phyloP scores from a whole-genome alignment of 2,888 invertebrate species.

The Cosmopolites sordidus region DNA sequence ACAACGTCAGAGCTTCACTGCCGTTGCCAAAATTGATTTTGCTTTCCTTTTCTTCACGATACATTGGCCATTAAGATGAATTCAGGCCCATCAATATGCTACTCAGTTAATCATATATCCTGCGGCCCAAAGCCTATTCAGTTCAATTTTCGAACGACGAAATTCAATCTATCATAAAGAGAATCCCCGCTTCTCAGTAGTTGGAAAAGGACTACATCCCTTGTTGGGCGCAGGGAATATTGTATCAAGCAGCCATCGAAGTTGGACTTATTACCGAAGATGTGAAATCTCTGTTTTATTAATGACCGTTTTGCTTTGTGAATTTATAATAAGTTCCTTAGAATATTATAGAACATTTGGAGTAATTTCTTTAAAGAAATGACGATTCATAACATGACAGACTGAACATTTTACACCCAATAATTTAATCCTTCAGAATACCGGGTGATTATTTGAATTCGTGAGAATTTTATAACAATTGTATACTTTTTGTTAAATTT shows the following conservation, averaged over 20 bases:
- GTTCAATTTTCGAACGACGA: slow-evolving; percentile 9
- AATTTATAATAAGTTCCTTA: neutral
- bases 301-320: neutral
- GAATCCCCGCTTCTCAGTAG: slow-evolving; percentile 7
- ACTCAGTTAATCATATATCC: slow-evolving; percentile 18
- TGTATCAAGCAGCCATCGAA: slow-evolving; percentile 6
- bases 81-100: slow-evolving; percentile 17
- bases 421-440: too few species aligned
- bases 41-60: neutral
- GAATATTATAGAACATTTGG: too few species aligned
- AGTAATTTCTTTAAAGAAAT: too few species aligned
- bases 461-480: too few species aligned
- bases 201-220: slow-evolving; percentile 10
- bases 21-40: too few species aligned
- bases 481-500: too few species aligned
- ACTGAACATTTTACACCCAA: too few species aligned
- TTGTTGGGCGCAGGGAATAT: slow-evolving; percentile 9
- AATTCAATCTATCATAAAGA: slow-evolving; percentile 15
- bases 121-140: slow-evolving; percentile 16
- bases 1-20: too few species aligned
- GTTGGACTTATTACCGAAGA: neutral
- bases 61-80: slow-evolving; percentile 18
- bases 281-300: neutral
- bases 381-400: too few species aligned
- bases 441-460: too few species aligned